Evolutionary conservation across 37 sponge, comb jelly and placozoan genomes (phyloP), one percentile per base, ranked within the genome.

Genomic region (Bolinopsis microptera): DNA sequence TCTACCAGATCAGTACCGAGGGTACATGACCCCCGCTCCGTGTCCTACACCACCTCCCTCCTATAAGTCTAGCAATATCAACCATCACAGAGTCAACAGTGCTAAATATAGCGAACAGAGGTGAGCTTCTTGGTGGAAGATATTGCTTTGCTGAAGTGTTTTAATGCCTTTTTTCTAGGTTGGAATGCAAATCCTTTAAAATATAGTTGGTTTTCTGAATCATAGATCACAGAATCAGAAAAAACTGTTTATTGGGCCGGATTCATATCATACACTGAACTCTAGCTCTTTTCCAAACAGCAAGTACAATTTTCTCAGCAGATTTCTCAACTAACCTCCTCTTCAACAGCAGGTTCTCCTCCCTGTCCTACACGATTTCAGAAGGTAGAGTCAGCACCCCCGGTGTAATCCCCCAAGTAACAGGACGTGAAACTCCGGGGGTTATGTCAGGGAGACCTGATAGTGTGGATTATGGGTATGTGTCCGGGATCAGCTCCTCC

Each of bases 381-480:
- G 34, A 8, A 3, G 61, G 61, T 24, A 5, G 61, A 13, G 61
- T 48, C 61, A 48, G 61, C 61, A 48, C 61, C 9, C 61, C 61
- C 61, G 61, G 61, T 18, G 61, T 48, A 13, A 28, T 3, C 5
- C 75, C 31, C 31, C 3, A 21, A 72, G 31, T 28, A 24, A n/a
- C 75, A 28, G 83, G 38, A 23, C 40, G 61, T 35, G 90, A 41
- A n/a, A 35, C 38, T 33, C 38, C 13, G 36, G 18, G 13, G 8
- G 8, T 32, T 2, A 3, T 41, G 2, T 38, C 41, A 2, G 90
- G 90, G 21, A 38, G 90, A 38, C 9, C 61, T 48, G 90, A 86
- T 21, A 86, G 90, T 39, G 90, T 40, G 48, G 90, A 86, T 30
- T 86, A 26, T 23, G 90, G 90, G n/a, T 86, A 86, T 23, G 90